Evolutionary conservation across 2,797 vertebrate species (phyloP).

Genomic region (Myotis daubentonii): DNA sequence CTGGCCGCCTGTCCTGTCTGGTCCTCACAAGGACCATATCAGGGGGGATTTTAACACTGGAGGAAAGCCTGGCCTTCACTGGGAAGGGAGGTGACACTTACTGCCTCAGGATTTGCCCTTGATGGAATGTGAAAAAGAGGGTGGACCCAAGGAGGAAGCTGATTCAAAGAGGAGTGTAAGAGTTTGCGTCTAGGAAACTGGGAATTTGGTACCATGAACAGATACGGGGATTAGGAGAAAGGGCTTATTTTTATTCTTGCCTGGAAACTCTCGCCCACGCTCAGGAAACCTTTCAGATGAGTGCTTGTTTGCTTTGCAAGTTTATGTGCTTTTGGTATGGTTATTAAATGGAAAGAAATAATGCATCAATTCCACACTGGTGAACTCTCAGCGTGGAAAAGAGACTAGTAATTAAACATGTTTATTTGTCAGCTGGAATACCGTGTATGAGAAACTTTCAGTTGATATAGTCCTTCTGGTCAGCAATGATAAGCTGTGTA

Average conservation of each 20-base stretch:
- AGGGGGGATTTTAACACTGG: background rate
- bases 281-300: background rate
- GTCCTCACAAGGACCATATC: background rate
- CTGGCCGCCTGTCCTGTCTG: background rate
- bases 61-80: background rate
- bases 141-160: background rate
- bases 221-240: background rate
- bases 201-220: constrained; percentile 12
- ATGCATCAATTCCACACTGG: background rate
- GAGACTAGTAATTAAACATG: constrained; percentile 28
- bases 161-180: constrained; percentile 28
- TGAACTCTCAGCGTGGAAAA: background rate
- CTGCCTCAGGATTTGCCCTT: background rate
- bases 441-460: background rate
- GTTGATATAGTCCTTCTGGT: background rate
- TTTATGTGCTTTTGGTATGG: constrained; percentile 36
- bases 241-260: constrained; percentile 53
- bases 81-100: background rate
- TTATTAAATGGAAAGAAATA: constrained; percentile 36
- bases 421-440: background rate
- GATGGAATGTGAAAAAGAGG: background rate
- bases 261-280: constrained; percentile 23
- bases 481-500: background rate
- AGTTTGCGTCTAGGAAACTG: constrained; percentile 31
- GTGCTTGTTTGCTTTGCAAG: constrained; percentile 40